phyloP scores from a whole-genome alignment of 2,888 invertebrate species.

The Pristionchus japonicus region DNA sequence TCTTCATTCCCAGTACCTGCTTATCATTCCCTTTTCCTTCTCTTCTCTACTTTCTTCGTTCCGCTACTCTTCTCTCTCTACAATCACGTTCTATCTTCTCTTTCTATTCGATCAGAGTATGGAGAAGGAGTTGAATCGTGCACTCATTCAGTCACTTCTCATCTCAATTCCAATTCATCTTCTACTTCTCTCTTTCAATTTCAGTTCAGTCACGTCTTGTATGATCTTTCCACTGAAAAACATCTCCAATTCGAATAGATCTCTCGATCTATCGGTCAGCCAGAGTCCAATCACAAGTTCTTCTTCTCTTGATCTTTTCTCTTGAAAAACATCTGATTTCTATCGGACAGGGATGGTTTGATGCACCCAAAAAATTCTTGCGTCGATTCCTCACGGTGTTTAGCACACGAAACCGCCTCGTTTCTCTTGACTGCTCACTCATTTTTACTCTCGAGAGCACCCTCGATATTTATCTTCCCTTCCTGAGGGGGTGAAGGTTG shows the following conservation, averaged over 20 bases:
- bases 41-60: background rate
- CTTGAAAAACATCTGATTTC: background rate
- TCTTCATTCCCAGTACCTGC: background rate
- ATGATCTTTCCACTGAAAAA: background rate
- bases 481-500: conserved; percentile 9
- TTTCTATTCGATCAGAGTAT: background rate
- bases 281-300: background rate
- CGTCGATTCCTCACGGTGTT: background rate
- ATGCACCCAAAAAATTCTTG: background rate
- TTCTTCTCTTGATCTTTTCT: background rate
- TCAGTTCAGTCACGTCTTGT: background rate
- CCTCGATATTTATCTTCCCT: background rate
- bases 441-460: background rate
- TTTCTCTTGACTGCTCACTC: background rate
- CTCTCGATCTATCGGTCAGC: background rate
- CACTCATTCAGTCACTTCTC: background rate
- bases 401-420: background rate
- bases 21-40: background rate
- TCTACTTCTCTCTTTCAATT: background rate
- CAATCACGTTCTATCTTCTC: background rate
- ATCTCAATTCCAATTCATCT: background rate
- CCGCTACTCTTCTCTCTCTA: background rate
- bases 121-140: background rate
- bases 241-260: background rate
- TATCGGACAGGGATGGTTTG: background rate